Percentiles rank a stretch among this genome's conserved stretches.
phyloP scores from a whole-genome alignment of 92 coral and sea anemone species.

The Parazoanthus darwini region DNA sequence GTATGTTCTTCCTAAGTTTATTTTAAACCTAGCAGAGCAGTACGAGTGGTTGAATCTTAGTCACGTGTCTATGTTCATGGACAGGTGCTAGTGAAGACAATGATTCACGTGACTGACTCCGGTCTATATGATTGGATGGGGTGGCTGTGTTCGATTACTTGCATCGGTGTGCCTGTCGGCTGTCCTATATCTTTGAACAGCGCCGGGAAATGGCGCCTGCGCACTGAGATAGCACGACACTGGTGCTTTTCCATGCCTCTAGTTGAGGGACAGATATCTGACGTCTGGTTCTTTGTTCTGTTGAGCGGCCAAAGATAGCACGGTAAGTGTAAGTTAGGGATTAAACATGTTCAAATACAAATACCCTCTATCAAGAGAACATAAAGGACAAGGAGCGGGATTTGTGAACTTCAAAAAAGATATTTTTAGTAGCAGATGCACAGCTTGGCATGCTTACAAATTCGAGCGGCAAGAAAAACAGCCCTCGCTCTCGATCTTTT shows the following conservation, averaged over 20 bases:
- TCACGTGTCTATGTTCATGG: conserved; percentile 5
- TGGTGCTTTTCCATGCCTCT: neutral
- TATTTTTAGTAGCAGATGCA: too few relatives aligned
- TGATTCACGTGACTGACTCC: conserved; percentile 4
- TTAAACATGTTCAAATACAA: neutral
- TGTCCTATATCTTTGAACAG: conserved; percentile 6
- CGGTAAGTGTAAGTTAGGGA: neutral
- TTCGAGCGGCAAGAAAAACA: too few relatives aligned
- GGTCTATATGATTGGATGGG: neutral
- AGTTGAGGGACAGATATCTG: neutral
- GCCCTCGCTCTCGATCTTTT: too few relatives aligned
- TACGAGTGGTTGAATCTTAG: neutral
- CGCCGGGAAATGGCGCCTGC: neutral
- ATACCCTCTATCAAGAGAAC: too few relatives aligned
- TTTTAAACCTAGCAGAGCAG: neutral
- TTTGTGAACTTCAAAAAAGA: too few relatives aligned
- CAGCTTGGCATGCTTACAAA: too few relatives aligned
- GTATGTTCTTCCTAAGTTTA: neutral
- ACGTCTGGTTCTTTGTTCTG: neutral
- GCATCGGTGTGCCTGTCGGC: neutral
- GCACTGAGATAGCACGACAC: neutral
- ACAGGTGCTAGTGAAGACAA: neutral
- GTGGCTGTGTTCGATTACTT: neutral
- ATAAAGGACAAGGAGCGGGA: too few relatives aligned
- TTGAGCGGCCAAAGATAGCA: neutral